Conservation (phyloP, 2,113 vertebrate genomes). For the Neogobius melanostomus region DNA sequence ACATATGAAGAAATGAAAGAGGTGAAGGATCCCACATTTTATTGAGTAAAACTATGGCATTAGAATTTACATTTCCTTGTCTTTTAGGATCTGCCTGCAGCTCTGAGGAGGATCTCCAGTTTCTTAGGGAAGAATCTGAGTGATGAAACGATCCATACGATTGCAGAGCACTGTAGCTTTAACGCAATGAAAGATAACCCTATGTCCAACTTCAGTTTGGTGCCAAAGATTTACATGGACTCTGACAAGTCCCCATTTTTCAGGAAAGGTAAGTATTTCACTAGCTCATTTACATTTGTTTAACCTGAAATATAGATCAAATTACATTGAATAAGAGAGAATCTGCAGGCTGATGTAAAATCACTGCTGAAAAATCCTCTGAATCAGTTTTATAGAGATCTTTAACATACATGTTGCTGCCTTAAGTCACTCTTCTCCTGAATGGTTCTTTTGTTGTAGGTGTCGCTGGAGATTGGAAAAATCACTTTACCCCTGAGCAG, state of each 20-base stretch:
- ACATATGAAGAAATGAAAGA: conserved; percentile 78
- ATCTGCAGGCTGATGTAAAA: too few relatives aligned
- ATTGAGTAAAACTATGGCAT: not conserved
- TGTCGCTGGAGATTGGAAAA: conserved; percentile 81
- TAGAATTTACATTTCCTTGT: not conserved
- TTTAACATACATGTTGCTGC: too few relatives aligned
- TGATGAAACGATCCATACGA: conserved; percentile 58
- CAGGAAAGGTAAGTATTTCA: conserved; percentile 72
- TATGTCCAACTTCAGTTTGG: conserved; percentile 76
- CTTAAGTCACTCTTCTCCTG: not conserved
- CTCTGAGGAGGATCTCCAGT: conserved; percentile 56
- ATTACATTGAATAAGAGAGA: too few relatives aligned
- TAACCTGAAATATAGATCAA: too few relatives aligned
- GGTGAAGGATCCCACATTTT: conserved; percentile 47
- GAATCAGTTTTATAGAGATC: too few relatives aligned
- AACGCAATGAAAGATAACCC: conserved; percentile 74
- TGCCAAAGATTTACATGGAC: conserved; percentile 51
- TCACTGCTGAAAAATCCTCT: too few relatives aligned
- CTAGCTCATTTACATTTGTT: too few relatives aligned
- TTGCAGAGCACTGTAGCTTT: conserved; percentile 73
- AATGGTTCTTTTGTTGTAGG: conserved; percentile 56
- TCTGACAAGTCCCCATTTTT: conserved; percentile 60
- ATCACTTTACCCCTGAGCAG: conserved; percentile 48
- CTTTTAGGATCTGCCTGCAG: conserved; percentile 70
- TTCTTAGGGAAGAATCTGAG: conserved; percentile 73